A percentile compares a stretch with the other conserved stretches of the same genome.
These are phyloP conservation scores for Phyllotis vaccarum DNA, from an alignment of 2,797 vertebrate species.

Conservation along the genomic window DNA sequence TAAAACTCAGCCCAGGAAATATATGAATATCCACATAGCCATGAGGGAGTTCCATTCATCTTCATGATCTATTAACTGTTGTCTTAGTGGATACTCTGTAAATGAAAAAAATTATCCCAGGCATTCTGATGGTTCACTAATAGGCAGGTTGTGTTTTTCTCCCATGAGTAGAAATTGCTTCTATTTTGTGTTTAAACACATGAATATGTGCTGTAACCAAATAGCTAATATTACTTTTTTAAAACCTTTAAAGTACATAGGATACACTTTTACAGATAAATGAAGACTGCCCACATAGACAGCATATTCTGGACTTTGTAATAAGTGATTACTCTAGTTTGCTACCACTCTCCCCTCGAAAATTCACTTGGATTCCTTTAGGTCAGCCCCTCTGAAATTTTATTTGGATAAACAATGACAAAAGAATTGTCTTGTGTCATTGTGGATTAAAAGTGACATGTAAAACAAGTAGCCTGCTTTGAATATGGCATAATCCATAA, in stretches of 20 bases:
- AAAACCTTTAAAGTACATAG: slow-evolving; percentile 52
- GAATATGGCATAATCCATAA: slow-evolving; percentile 1
- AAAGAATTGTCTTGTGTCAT: slow-evolving; percentile 1
- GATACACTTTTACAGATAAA: slow-evolving; percentile 2
- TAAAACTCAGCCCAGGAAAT: slow-evolving; percentile 1
- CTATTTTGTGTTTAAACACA: slow-evolving; percentile 12
- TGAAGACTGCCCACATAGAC: neutral
- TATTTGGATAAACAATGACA: slow-evolving; percentile 17
- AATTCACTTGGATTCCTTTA: slow-evolving; percentile 44
- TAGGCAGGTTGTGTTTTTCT: neutral
- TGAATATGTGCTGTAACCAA: neutral
- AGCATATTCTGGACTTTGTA: slow-evolving; percentile 37
- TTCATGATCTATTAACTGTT: neutral
- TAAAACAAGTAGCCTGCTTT: slow-evolving; percentile 56
- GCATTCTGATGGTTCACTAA: neutral
- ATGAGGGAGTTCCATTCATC: neutral
- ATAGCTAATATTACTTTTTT: neutral
- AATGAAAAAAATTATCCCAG: neutral
- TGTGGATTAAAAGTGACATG: slow-evolving; percentile 10
- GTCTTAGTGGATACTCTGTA: neutral
- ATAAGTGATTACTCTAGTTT: neutral
- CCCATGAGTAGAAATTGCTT: slow-evolving; percentile 16
- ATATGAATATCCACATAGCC: neutral
- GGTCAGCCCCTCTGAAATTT: slow-evolving; percentile 26
- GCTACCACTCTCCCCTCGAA: neutral